Conservation (phyloP, 2,113 vertebrate genomes). For the Microcebus ravelobensis region DNA sequence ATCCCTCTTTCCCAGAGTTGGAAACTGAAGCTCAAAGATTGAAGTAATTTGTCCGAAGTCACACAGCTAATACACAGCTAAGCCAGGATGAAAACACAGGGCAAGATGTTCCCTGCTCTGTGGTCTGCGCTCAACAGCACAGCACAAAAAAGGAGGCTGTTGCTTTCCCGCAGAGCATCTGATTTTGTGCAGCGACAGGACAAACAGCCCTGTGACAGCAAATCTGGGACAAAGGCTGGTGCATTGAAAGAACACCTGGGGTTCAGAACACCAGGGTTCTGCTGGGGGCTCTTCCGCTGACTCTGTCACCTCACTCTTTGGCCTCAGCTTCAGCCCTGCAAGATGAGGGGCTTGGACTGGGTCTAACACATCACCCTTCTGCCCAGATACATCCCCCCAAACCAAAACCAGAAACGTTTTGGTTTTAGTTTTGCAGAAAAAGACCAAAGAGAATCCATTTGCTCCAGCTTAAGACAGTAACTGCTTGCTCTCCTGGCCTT, state of each 20-base stretch:
- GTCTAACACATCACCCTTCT: neutral
- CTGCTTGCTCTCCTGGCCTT: neutral
- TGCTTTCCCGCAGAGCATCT: neutral
- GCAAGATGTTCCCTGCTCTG: neutral
- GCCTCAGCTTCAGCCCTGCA: neutral
- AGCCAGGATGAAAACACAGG: neutral
- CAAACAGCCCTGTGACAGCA: neutral
- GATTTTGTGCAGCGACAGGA: neutral
- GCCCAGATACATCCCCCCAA: neutral
- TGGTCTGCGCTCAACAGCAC: neutral
- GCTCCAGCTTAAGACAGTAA: neutral
- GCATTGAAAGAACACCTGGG: neutral
- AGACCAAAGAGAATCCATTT: slow-evolving; percentile 7
- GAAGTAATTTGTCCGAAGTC: neutral
- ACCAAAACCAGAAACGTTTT: neutral
- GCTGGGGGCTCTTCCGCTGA: neutral
- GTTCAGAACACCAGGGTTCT: neutral
- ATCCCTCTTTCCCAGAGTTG: neutral
- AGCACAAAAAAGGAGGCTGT: neutral
- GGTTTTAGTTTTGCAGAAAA: neutral
- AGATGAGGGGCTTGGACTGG: neutral
- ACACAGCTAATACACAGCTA: neutral
- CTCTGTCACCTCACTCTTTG: neutral
- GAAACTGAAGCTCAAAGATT: neutral
- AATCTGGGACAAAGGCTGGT: neutral